Evolutionary conservation across 2,888 invertebrate species (phyloP), one percentile per base, ranked within the genome.

Genomic region (Cinara cedri): DNA sequence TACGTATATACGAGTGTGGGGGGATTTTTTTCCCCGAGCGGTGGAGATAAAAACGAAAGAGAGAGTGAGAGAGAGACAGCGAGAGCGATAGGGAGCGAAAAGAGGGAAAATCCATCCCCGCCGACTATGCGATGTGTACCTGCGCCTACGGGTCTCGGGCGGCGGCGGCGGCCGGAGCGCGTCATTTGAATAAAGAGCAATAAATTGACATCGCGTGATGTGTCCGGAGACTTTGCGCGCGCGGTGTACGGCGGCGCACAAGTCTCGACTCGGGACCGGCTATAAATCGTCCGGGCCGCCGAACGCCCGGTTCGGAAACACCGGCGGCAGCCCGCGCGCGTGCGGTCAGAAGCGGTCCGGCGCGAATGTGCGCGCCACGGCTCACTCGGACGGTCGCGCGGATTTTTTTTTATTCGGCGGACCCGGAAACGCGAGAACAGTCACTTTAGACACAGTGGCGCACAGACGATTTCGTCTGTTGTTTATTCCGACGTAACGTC

Each of bases 171-270:
- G 57, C 46, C 19, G 51, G 19, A 57, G 62, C 26, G 49, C 51
- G 78, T 76, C 76, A 76, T 78, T 78, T 78, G 78, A 78, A 78
- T 78, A 78, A 78, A 78, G 78, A 78, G 78, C 78, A 57, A 78
- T 78, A 78, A 78, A 78, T 78, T 78, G 78, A 78, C 78, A 78
- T 78, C 78, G 78, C 78, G 78, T 34, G 34, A 34, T 34, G 34
- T 70, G 76, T 68, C 66, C 57, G 68, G 60, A 70, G 55, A 68
- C 34, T 34, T 6, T 34, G 34, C 6, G 34, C 6, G 34, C 34
- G 34, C n/a, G n/a, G n/a, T n/a, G n/a, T n/a, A n/a, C n/a, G n/a
- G n/a, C n/a, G n/a, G n/a, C 26, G 49, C 76, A 54, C 60, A 21
- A 70, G 78, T 78, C 78, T 70, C 34, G 34, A 34, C 3, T 76